Evolutionary conservation across 2,888 invertebrate species (phyloP), one percentile per base, ranked within the genome.

Genomic region (Ypsolopha scabrella): DNA sequence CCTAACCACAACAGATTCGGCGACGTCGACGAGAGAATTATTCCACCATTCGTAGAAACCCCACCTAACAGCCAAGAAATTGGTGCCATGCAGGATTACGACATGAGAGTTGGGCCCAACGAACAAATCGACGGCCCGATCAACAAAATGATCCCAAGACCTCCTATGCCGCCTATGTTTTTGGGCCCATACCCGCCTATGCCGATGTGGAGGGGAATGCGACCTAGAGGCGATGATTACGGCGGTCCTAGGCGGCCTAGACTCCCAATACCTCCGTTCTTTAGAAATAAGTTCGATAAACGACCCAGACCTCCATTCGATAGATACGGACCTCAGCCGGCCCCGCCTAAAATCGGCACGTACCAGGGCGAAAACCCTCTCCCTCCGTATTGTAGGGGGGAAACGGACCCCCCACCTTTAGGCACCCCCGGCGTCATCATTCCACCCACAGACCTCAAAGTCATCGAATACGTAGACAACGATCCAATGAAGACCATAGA

Each of bases 401-500:
- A 60, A 3, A 70, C 80, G 0, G 24, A 24, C 24, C 79, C 85
- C 0, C 85, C 82, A 0, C 80, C 78, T 0, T 60, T 87, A 2
- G 87, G 87, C 9, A 67, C 82, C 41, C 75, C 86, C 50, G 63
- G 81, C 37, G 59, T 75, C 11, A 53, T 63, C 6, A 68, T 83
- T 37, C 86, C 83, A 2, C 74, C 79, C 0, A 78, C 85, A 1
- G 78, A 82, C 60, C 72, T 64, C 52, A 70, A 64, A 55, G 60
- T 85, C 14, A 50, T 87, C 34, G 87, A 87, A 52, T 87, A 77
- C 57, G 82, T 87, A 9, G 81, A 85, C 41, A 77, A 75, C 51
- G 94, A 94, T 65, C 90, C 93, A 0, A 92, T 93, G 59, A 92
- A 92, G 60, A 92, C 92, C 6, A 94, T 96, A 38, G 91, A 91